Evolutionary conservation across 2,888 invertebrate species (phyloP), one percentile per base, ranked within the genome.

Genomic region (Pharmacophagus antenor): DNA sequence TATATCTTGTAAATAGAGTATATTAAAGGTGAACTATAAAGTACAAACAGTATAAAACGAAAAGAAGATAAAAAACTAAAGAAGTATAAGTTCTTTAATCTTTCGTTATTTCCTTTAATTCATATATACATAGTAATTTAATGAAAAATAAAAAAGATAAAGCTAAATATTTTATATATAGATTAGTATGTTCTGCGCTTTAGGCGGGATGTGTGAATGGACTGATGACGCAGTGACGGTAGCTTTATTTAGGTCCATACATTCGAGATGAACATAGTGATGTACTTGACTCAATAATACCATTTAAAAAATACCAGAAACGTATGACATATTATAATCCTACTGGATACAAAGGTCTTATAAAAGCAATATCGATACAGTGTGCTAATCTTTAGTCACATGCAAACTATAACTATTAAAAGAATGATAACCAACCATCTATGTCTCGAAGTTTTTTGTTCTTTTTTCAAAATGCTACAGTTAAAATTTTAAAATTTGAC

Each of bases 131-230:
- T n/a, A n/a, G n/a, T n/a, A n/a, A n/a, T n/a, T n/a, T n/a, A n/a
- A n/a, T n/a, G n/a, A n/a, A 7, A 10, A 37, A n/a, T 15, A 37
- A 25, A 5, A 15, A n/a, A 15, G 15, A 4, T 4, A 4, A 0
- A n/a, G 10, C 10, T 10, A n/a, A n/a, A 15, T 37, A n/a, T 37
- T 15, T 4, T n/a, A 37, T 31, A 3, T 15, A 31, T 31, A 31
- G 1, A 10, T 27, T 53, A 44, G 21, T 62, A 63, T 74, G 71
- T 37, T 63, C 69, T 61, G 15, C 55, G 69, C 74, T 62, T 79
- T 65, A 79, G 69, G 67, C 72, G 70, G 71, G 71, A 72, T 69
- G 58, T 63, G 66, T 76, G 72, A 75, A 73, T 73, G 73, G 67
- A 44, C 27, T 27, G 44, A 47, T 52, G n/a, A 46, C 51, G 51